Conservation (phyloP, 2,113 vertebrate genomes). For the Arenaria interpres region DNA sequence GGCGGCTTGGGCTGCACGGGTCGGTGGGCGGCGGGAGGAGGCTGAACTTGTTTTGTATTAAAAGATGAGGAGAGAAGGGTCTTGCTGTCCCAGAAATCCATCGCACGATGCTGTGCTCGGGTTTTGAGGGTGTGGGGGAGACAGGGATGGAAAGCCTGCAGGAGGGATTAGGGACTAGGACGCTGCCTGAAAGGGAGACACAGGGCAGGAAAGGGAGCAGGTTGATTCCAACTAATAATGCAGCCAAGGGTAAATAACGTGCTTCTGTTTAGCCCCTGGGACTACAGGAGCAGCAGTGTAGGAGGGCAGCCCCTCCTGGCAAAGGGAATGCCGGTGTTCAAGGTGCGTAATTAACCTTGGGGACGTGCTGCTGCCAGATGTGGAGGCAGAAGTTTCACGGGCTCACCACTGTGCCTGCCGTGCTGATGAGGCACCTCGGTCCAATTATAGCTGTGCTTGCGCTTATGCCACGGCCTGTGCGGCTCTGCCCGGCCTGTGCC, state of each 20-base stretch:
- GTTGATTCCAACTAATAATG: background rate
- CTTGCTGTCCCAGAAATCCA: background rate
- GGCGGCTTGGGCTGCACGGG: background rate
- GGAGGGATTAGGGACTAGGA: background rate
- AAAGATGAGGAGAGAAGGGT: background rate
- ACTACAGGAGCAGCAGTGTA: background rate
- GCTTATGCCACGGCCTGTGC: fast-evolving
- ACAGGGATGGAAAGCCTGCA: background rate
- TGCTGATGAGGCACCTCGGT: background rate
- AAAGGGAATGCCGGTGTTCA: background rate
- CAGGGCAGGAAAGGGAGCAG: background rate
- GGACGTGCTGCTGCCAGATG: background rate
- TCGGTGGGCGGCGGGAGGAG: background rate
- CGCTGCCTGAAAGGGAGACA: background rate
- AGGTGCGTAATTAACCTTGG: background rate
- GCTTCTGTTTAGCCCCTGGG: background rate
- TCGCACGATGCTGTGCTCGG: fast-evolving
- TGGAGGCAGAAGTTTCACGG: background rate
- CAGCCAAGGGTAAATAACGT: background rate
- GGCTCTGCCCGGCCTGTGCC: background rate
- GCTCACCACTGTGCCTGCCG: background rate
- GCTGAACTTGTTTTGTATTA: background rate
- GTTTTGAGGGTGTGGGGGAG: background rate
- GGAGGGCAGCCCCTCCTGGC: background rate
- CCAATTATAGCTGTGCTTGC: background rate